Evolutionary conservation across 2,888 invertebrate species (phyloP).

Genomic region (Cremastobaeus sp.): DNA sequence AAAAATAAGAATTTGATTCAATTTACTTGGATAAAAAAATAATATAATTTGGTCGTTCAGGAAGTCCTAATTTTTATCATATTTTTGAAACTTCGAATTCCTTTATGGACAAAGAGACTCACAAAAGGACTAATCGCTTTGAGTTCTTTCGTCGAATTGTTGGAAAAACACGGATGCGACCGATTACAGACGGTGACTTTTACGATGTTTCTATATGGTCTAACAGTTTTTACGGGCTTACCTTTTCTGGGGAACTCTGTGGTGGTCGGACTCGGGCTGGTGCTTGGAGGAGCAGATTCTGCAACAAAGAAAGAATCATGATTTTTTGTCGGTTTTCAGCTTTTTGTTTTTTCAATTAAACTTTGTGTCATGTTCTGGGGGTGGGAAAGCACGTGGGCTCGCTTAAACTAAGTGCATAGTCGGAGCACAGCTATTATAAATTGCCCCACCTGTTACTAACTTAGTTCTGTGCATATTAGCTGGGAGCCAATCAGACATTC

Average conservation of each 20-base stretch:
- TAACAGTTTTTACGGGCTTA: slow-evolving; percentile 63
- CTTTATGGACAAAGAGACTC: too few relatives aligned
- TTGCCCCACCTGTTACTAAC: slow-evolving; percentile 78
- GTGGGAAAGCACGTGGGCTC: slow-evolving; percentile 41
- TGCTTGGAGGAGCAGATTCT: slow-evolving; percentile 90
- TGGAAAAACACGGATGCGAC: too few relatives aligned
- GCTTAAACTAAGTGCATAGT: slow-evolving; percentile 35
- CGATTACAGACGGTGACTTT: too few relatives aligned
- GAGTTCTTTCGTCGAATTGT: slow-evolving; percentile 18
- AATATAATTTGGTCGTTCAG: too few relatives aligned
- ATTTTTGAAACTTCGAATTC: too few relatives aligned
- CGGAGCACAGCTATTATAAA: slow-evolving; percentile 69
- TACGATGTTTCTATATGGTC: slow-evolving; percentile 29
- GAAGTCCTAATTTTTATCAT: too few relatives aligned
- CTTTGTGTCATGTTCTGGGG: slow-evolving; percentile 57
- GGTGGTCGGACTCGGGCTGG: slow-evolving; percentile 87
- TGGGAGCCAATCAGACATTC: slow-evolving; percentile 66
- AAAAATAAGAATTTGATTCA: too few relatives aligned
- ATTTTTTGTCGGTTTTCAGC: slow-evolving; percentile 66
- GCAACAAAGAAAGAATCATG: slow-evolving; percentile 71
- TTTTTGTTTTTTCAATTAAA: slow-evolving; percentile 74
- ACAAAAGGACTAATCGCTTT: slow-evolving; percentile 1
- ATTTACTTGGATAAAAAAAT: too few relatives aligned
- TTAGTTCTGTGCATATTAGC: slow-evolving; percentile 74
- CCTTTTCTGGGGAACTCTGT: slow-evolving; percentile 80